Evolutionary conservation across 2,113 vertebrate species (phyloP), one percentile per base, ranked within the genome.

Genomic region (Climacteris rufus): DNA sequence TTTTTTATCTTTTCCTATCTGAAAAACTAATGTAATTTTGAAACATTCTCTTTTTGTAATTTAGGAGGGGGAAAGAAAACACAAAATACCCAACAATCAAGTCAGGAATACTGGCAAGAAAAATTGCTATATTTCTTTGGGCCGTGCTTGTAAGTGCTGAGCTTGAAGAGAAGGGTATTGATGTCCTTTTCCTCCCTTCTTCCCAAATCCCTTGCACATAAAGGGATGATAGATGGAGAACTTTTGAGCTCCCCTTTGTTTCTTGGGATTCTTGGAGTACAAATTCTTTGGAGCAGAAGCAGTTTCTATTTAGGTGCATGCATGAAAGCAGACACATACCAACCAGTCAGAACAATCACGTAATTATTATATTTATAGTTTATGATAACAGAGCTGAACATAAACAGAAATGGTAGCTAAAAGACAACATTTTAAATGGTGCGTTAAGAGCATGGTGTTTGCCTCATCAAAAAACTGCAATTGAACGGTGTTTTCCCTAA

Each of bases 311-410:
- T 94, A 87, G 44, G 80, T 90, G 31, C 53, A 35, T 71, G 56
- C 44, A 71, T 78, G 76, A 90, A 93, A 92, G 76, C 72, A 78
- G 64, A 87, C 44, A 65, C 69, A 82, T 76, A 89, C 60, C 83
- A 94, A 56, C 33, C n/a, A 78, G 49, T 70, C 37, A 87, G 80
- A 94, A 56, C n/a, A 33, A 53, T 79, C 12, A 65, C 65, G 11
- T 87, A 83, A 81, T 90, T 92, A 90, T 56, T 79, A 3, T 96
- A 91, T 94, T 96, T 92, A 90, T 85, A 89, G 71, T 72, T 92
- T 80, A 39, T 74, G 71, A 93, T 93, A 95, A 65, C 63, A 63
- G 39, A 42, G 63, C 35, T 74, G 82, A 87, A 77, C 42, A 35
- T 77, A 87, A 93, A 40, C 49, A 50, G n/a, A 74, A 93, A 74